Evolutionary conservation across 2,113 vertebrate species (phyloP), one percentile per base, ranked within the genome.

Genomic region (Leptodactylus fuscus): DNA sequence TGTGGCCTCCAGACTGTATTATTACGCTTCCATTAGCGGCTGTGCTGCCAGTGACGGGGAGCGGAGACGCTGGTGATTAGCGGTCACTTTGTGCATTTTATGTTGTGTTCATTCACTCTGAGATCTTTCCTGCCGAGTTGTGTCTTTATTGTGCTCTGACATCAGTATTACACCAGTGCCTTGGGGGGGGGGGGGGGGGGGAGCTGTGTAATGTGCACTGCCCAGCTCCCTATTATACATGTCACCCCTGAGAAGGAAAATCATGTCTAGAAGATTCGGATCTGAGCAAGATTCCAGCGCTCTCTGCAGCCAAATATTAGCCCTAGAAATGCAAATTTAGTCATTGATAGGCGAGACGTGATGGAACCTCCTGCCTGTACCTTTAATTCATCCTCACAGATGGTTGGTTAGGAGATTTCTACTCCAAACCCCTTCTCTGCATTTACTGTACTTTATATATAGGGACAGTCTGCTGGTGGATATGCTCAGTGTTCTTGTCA

Each of bases 71-170:
- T 9, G 65, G 65, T 76, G 73, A 48, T 76, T 49, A 76, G 24
- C 10, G 73, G 44, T 49, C 73, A 76, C 71, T 74, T 76, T 76
- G 73, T 76, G 46, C 44, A 29, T 49, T 76, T 51, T 38, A 29
- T 76, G 44, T 76, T 9, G 46, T 29, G 24, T 27, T 46, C 13
- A 3, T 16, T 48, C 22, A 3, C 44, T 27, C n/a, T 6, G 36
- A 44, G 38, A 24, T 51, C 27, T 51, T 6, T 51, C 24, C 27
- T 76, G n/a, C 6, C 44, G 29, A n/a, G 73, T 16, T 49, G 44
- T 74, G 41, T 74, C 18, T 44, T 73, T n/a, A 73, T 73, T 44
- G n/a, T 32, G 4, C 12, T 46, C n/a, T 16, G 71, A 74, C 24
- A 10, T 41, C 13, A 15, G 10, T 73, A 11, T 24, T 73, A 46